phyloP scores from a whole-genome alignment of 2,888 invertebrate genomes.

The Leptura quadrifasciata region DNA sequence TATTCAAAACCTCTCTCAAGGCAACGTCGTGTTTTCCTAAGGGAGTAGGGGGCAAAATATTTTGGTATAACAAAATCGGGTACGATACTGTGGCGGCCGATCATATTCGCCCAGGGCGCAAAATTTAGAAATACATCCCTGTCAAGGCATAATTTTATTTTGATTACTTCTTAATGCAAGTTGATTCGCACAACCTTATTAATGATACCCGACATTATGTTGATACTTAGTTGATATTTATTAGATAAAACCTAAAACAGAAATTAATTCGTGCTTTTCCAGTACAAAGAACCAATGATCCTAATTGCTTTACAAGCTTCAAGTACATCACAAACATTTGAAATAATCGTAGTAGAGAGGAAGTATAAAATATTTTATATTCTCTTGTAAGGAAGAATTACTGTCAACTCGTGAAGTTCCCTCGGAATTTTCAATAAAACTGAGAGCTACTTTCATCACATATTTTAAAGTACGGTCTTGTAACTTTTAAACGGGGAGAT shows the following conservation, averaged over 20 bases:
- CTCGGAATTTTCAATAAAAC: background rate
- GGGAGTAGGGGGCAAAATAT: too few species aligned
- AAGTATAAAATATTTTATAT: background rate
- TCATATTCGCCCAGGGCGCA: too few species aligned
- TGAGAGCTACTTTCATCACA: background rate
- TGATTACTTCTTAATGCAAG: background rate
- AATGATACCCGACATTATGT: background rate
- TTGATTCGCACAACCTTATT: background rate
- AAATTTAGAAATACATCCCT: too few species aligned
- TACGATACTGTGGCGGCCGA: too few species aligned
- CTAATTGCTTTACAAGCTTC: background rate
- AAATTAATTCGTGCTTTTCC: background rate
- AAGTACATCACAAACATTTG: background rate
- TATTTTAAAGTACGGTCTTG: background rate
- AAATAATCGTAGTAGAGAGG: background rate
- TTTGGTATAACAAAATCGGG: too few species aligned
- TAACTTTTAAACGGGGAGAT: background rate
- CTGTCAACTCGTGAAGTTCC: background rate
- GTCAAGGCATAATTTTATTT: too few species aligned
- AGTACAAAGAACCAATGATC: background rate
- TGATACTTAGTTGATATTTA: background rate
- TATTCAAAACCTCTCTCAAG: too few species aligned
- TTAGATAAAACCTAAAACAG: background rate
- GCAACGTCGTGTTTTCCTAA: too few species aligned
- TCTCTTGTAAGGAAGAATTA: background rate